phyloP scores from a whole-genome alignment of 2,113 vertebrate genomes.

The Psittacula cyanocephala region DNA sequence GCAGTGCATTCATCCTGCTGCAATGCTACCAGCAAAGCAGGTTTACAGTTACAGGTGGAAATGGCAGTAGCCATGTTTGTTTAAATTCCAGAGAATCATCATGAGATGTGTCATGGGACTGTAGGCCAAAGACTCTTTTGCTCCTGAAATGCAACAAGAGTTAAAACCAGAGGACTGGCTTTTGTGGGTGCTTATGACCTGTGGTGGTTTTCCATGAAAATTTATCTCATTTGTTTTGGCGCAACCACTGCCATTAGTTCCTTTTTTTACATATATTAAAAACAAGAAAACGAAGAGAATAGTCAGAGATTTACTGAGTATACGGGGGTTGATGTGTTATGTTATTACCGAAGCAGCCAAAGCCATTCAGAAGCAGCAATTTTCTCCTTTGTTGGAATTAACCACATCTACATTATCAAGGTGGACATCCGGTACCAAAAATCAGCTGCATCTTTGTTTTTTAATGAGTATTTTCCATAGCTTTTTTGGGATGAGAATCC shows the following conservation, averaged over 20 bases:
- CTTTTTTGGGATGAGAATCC: background rate
- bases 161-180: background rate
- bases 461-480: background rate
- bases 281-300: background rate
- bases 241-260: background rate
- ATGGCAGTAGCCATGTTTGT: background rate
- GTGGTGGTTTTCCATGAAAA: background rate
- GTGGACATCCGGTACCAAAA: background rate
- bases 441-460: background rate
- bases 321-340: accelerated
- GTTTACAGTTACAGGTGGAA: background rate
- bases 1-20: accelerated
- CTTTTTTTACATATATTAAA: background rate
- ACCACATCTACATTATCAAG: background rate
- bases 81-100: background rate
- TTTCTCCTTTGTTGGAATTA: background rate
- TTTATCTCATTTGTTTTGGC: background rate
- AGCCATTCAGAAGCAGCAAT: background rate
- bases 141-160: background rate
- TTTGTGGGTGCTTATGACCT: background rate
- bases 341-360: background rate
- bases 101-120: background rate
- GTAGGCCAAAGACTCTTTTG: background rate
- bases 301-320: background rate
- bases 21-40: background rate